Evolutionary conservation across 2,888 invertebrate genomes (phyloP), one percentile per base, ranked within the genome.

Genomic region (Drosophila colorata): DNA sequence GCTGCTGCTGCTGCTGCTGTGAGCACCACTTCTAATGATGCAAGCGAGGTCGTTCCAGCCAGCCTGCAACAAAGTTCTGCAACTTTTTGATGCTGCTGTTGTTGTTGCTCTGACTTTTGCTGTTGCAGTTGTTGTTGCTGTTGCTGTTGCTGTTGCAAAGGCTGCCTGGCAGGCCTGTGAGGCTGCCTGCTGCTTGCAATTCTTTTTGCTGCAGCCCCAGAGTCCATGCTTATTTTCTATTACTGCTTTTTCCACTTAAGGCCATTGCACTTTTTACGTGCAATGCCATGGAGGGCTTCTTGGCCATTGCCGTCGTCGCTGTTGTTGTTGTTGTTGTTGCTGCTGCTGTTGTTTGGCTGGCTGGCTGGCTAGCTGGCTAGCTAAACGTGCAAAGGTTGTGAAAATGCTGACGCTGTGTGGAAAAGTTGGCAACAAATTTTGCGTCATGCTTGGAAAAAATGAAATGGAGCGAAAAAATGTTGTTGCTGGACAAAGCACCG

Each of bases 191-290:
- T 76, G 75, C 75, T 69, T 79, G 82, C 82, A 83, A 86, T 83
- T 82, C 82, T 83, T 76, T 79, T 66, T 79, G 68, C 56, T 40
- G 31, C 79, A 69, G 75, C 64, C 65, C 77, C 74, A 72, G 73
- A 74, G 82, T 77, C 83, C 87, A 85, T 84, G 87, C 87, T 87
- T 84, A 84, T 84, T 85, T 88, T 86, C 88, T 86, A 86, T 88
- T 88, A 85, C 87, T 88, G 88, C 88, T 86, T 88, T 87, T 86
- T 81, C 88, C 87, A 80, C 86, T 86, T 86, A 88, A 86, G 86
- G 86, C 86, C 86, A 88, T 86, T 86, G 86, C 86, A 88, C 86
- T 86, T 86, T 88, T 86, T 86, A 86, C 86, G 85, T 86, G 88
- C 88, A 75, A 83, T 86, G 85, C 85, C 87, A 88, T 78, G 86